Evolutionary conservation across 2,113 vertebrate genomes (phyloP), one percentile per base, ranked within the genome.

Genomic region (Heliornis fulica): DNA sequence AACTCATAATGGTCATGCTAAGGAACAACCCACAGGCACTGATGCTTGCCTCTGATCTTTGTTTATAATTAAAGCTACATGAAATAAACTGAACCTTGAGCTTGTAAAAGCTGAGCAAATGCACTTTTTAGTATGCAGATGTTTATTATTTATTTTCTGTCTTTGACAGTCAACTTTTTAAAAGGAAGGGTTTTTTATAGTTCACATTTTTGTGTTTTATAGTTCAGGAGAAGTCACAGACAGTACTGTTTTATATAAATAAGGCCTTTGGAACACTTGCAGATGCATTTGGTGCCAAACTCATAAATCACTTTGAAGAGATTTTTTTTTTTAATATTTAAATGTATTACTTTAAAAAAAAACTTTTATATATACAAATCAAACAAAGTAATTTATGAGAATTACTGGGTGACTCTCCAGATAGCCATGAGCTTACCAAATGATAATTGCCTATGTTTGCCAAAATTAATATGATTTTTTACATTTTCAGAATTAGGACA

Each of bases 121-220:
- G 26, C 45, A 41, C 38, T 32, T 76, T 79, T 94, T 71, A 46
- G 53, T 70, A 95, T 53, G 51, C 76, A 91, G 91, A 85, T 83
- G 65, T 83, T 95, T 95, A 80, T 94, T 93, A 72, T 87, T 96
- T 89, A 77, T 96, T 82, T 94, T 79, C 38, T 51, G 69, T 69
- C n/a, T 93, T 91, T 34, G 36, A 57, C 70, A 93, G 78, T 31
- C 23, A 71, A 68, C 15, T 17, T 74, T 83, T 93, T 32, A 46
- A 91, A 96, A 72, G 36, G 69, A 86, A 15, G 59, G 71, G 26
- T 48, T n/a, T 54, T 94, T 89, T 64, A 32, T 84, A 40, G 40
- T 80, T 80, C 70, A 46, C 13, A 36, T 26, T 51, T 45, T 63
- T 36, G 11, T 32, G 40, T 60, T 51, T 60, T 68, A 34, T 60